Conservation (phyloP, 2,797 vertebrate genomes). For the Tauraco hartlaubi region DNA sequence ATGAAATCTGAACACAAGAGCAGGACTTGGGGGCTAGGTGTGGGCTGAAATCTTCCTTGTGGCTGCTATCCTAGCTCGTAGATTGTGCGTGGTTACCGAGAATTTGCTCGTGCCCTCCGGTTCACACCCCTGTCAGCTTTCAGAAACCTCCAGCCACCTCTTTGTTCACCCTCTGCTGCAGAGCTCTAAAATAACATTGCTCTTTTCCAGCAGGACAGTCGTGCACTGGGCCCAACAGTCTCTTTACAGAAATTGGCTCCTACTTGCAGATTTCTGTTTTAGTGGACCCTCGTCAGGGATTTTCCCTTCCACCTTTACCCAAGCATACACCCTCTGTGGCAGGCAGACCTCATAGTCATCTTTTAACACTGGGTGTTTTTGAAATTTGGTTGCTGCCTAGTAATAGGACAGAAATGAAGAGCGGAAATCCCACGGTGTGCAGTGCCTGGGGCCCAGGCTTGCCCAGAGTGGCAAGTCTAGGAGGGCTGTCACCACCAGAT, state of each 20-base stretch:
- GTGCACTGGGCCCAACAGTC: background rate
- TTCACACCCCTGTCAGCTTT: background rate
- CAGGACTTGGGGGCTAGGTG: background rate
- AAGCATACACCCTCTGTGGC: background rate
- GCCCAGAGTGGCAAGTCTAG: background rate
- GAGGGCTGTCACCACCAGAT: background rate
- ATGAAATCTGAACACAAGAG: background rate
- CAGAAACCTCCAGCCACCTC: background rate
- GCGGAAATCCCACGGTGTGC: background rate
- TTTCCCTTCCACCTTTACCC: background rate
- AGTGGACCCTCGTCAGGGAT: background rate
- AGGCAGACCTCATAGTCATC: background rate
- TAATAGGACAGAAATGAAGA: background rate
- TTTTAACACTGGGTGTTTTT: background rate
- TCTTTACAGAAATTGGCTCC: background rate
- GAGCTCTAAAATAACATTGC: background rate
- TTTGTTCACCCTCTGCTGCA: background rate
- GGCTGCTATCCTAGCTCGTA: background rate
- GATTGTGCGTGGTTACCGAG: background rate
- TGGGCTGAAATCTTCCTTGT: background rate
- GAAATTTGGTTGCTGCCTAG: background rate
- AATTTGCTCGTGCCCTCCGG: accelerated
- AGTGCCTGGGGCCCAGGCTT: background rate
- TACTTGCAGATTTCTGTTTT: background rate
- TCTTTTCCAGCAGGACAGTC: background rate